A percentile compares a stretch with the other conserved stretches of the same genome.
Evolutionary conservation across 2,113 vertebrate species (phyloP).

Genomic region (Baryphthengus martii): DNA sequence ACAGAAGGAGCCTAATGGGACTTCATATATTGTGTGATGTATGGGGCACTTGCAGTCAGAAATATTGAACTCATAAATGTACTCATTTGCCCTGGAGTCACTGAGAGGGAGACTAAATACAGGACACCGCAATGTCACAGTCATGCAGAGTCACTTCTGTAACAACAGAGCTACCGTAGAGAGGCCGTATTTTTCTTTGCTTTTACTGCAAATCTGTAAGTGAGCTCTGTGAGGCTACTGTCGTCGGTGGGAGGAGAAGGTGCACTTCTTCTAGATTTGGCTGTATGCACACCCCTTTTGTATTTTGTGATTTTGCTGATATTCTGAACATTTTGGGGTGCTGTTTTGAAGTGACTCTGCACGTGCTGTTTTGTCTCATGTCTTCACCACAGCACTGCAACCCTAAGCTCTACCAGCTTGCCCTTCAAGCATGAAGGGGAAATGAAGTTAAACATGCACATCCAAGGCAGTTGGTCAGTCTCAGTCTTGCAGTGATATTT

Average conservation of each 20-base stretch:
- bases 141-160: slow-evolving; percentile 29
- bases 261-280: background rate
- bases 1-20: slow-evolving; percentile 42
- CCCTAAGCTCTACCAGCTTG: background rate
- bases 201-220: background rate
- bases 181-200: background rate
- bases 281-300: background rate
- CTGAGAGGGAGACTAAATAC: slow-evolving; percentile 19
- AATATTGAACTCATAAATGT: slow-evolving; percentile 58
- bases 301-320: background rate
- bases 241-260: background rate
- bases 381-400: background rate
- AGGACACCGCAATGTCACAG: slow-evolving; percentile 57
- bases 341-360: background rate
- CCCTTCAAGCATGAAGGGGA: slow-evolving; percentile 40
- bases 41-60: slow-evolving; percentile 32
- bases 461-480: background rate
- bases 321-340: background rate
- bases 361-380: background rate
- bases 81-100: slow-evolving; percentile 50
- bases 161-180: background rate
- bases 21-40: slow-evolving; percentile 21
- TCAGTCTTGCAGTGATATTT: background rate
- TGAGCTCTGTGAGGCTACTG: background rate
- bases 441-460: background rate